Evolutionary conservation across 2,888 invertebrate species (phyloP), one percentile per base, ranked within the genome.

Genomic region (Chrysolina americana): DNA sequence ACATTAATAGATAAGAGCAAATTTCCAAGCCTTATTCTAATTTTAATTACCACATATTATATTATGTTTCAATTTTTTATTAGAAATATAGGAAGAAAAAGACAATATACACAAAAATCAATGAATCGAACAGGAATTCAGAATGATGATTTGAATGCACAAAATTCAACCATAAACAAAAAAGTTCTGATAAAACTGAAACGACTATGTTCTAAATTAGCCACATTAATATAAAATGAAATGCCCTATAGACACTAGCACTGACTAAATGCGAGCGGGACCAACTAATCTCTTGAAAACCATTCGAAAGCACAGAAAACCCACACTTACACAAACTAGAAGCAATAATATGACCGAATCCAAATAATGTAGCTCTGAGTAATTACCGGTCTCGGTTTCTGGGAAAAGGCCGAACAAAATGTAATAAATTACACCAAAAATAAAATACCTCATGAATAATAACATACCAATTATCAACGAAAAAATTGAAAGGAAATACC

Each of bases 401-500:
- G 21, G 28, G 69, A 69, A 69, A 59, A 69, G 59, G 19, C 53
- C 53, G 41, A 41, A 56, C 56, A 68, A 68, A 69, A 47, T 28
- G 62, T 62, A 69, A 69, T 69, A 62, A 69, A 69, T 69, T 62
- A 68, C 28, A 62, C 41, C 17, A 9, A 69, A 44, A 28, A 68
- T 44, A 69, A 69, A 69, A 69, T 56, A 17, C 50, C 59, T 65
- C 73, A 53, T 70, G 73, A 70, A 66, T 74, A 70, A 74, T 47
- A 62, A 47, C 41, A 74, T 59, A 41, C 65, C 47, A 69, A 73
- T 74, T 70, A 70, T 59, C 69, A 59, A 44, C 64, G 63, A 47
- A 41, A 59, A 70, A 44, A n/a, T 63, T 41, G 41, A 56, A 50
- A 73, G 73, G 73, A 69, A 73, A 73, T 69, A 56, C 73, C 73